Percentiles rank a stretch among this genome's conserved stretches.
These are phyloP conservation scores for Drosophila sturtevanti DNA, from an alignment of 1,140 invertebrate species.

Conservation along the genomic window DNA sequence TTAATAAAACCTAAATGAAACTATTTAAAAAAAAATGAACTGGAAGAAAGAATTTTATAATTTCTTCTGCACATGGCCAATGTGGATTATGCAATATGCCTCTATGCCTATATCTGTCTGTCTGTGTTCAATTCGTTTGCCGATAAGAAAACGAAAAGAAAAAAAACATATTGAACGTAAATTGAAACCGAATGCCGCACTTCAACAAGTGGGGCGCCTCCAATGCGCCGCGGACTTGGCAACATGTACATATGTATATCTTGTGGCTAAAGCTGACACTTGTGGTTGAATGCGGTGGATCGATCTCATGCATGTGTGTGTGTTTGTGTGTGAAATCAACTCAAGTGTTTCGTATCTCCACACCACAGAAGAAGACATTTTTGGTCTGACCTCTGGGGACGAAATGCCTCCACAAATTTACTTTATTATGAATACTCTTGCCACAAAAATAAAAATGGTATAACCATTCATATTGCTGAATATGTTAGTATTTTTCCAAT, in stretches of 20 bases:
- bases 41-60: background rate
- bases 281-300: constrained; percentile 23
- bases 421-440: background rate
- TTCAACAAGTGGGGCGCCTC: constrained; percentile 63
- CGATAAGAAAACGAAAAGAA: constrained; percentile 52
- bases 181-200: constrained; percentile 70
- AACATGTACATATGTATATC: constrained; percentile 41
- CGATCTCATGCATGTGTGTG: constrained; percentile 26
- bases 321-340: constrained; percentile 46
- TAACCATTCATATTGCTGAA: too few relatives aligned
- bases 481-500: too few relatives aligned
- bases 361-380: constrained; percentile 32
- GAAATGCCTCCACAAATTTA: constrained; percentile 9
- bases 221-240: constrained; percentile 12
- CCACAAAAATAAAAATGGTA: too few relatives aligned
- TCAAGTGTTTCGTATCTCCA: constrained; percentile 45
- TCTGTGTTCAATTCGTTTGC: constrained; percentile 14
- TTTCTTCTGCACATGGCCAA: constrained; percentile 11
- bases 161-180: constrained; percentile 57
- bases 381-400: constrained; percentile 60
- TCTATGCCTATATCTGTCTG: constrained; percentile 49
- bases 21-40: background rate
- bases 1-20: too few relatives aligned
- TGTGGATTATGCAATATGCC: constrained; percentile 62
- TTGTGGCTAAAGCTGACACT: constrained; percentile 52